These are phyloP conservation scores for Euclidia mi DNA, from an alignment of 2,888 invertebrate genomes.

Conservation along the genomic window DNA sequence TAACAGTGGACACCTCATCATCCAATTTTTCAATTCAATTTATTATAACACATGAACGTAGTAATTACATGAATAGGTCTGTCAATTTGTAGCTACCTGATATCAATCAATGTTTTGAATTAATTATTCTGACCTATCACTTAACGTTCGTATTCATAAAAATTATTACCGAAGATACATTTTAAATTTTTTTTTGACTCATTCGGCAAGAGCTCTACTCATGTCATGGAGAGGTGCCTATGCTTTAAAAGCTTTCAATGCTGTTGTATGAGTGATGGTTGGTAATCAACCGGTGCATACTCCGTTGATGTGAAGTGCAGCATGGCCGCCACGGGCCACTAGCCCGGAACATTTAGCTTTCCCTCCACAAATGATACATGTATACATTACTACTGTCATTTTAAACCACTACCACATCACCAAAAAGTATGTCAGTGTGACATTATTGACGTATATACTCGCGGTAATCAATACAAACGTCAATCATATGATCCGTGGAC, in stretches of 20 bases:
- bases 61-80: no score
- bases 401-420: slow-evolving; percentile 7
- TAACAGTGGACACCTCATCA: not conserved
- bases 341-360: slow-evolving; percentile 83
- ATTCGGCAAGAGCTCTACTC: slow-evolving; percentile 16
- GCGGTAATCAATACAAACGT: slow-evolving; percentile 44
- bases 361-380: slow-evolving; percentile 63
- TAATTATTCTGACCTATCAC: slow-evolving; percentile 12
- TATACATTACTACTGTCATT: slow-evolving; percentile 10
- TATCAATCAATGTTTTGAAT: slow-evolving; percentile 10
- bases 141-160: slow-evolving; percentile 13
- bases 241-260: slow-evolving; percentile 28
- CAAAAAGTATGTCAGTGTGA: slow-evolving; percentile 9
- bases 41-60: no score
- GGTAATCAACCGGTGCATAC: slow-evolving; percentile 70
- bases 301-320: slow-evolving; percentile 76
- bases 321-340: slow-evolving; percentile 78
- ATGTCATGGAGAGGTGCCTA: slow-evolving; percentile 19
- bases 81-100: not conserved
- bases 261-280: slow-evolving; percentile 27
- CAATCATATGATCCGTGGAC: slow-evolving; percentile 61
- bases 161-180: slow-evolving; percentile 24
- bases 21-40: no score
- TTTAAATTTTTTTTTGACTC: slow-evolving; percentile 23
- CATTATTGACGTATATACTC: slow-evolving; percentile 21